Conservation (phyloP, 2,113 vertebrate species). For the Nothobranchius kuhntae region DNA sequence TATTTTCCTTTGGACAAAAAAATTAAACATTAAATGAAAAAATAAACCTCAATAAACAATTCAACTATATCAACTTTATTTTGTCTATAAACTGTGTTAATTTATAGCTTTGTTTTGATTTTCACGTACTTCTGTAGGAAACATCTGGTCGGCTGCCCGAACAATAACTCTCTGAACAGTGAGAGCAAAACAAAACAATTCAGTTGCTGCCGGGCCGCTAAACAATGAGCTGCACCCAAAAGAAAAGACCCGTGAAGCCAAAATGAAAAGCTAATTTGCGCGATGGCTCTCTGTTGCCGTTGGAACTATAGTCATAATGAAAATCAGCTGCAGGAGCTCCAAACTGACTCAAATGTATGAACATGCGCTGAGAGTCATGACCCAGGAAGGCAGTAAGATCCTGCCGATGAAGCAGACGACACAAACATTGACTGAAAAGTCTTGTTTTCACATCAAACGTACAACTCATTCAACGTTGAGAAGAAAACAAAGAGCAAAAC, state of each 20-base stretch:
- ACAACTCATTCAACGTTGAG: background rate
- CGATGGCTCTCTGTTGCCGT: background rate
- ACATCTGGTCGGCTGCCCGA: background rate
- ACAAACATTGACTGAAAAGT: background rate
- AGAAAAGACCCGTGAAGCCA: background rate
- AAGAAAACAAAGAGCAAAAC: conserved; percentile 22
- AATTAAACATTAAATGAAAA: too few relatives aligned
- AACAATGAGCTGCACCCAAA: background rate
- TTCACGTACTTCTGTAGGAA: background rate
- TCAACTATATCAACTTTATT: too few relatives aligned
- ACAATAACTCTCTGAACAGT: background rate
- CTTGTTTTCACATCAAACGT: background rate
- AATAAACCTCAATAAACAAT: too few relatives aligned
- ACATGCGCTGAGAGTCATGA: background rate
- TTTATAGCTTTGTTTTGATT: conserved; percentile 7
- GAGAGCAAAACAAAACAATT: conserved; percentile 11
- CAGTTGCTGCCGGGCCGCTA: background rate
- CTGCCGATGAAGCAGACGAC: background rate
- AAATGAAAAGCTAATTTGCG: background rate
- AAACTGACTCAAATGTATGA: background rate
- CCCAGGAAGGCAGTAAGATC: background rate
- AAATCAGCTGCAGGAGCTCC: background rate
- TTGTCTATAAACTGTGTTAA: background rate
- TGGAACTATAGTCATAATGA: background rate
- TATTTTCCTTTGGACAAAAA: too few relatives aligned